Base-by-base conservation (phyloP, 2,113 vertebrate genomes). In the Cephalopterus ornatus region DNA sequence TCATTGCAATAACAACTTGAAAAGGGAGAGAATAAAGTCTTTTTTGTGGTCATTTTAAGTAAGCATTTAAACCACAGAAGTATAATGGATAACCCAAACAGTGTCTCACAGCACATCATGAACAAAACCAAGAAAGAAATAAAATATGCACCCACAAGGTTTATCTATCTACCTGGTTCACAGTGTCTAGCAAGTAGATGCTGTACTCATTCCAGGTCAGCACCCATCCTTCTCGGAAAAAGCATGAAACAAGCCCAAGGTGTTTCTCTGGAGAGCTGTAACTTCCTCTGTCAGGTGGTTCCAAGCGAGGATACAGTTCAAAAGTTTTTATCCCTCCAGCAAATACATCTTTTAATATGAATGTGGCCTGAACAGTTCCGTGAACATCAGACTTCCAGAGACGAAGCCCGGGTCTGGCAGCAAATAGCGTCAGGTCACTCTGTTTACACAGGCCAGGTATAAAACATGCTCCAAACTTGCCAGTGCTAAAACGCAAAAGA, bases 161-260 rank as follows among this genome's bases (percentile, higher is more conserved):
- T 78, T 37, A 55, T 71, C 53, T 37, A 55, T 71, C 53, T 89
- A 99, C 99, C 99, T 99, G 99, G 92, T 98, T 99, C 58, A 98
- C 20, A 35, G 98, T 99, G 96, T 99, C 99, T 8, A 99, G 88
- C 37, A 99, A 97, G 85, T 99, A 99, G 91, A 99, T 97, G 73
- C 99, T 99, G 91, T 99, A 99, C 83, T 99, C 99, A 2, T 99
- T 99, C 99, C 99, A 99, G 95, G 98, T 99, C 88, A 99, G 94
- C 77, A 99, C 98, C 99, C 99, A 99, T 83, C 99, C 99, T 26
- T 99, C 99, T 86, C 92, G 98, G 47, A 98, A 98, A 96, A 99
- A 99, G 65, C 99, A 99, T 0, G 98, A 98, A 50, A 99, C 95
- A 33, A 99, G 97, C 22, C 99, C 99, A 22, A 99, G 97, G 94